phyloP scores from a whole-genome alignment of 2,888 invertebrate species.

The Lithophane leautieri region DNA sequence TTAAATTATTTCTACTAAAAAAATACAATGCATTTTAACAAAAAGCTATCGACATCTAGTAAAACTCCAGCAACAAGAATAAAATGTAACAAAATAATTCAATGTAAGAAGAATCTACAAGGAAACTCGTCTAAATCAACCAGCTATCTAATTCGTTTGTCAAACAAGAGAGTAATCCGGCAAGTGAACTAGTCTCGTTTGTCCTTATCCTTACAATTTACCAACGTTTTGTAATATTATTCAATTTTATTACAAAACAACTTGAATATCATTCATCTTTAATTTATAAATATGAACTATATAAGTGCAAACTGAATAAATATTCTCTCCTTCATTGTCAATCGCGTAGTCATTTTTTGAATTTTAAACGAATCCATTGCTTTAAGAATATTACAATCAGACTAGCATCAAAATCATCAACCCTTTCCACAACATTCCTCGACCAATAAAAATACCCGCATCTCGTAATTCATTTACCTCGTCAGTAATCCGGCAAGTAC shows the following conservation, averaged over 20 bases:
- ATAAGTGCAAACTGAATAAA: neutral
- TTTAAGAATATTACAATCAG: neutral
- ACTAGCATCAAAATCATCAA: neutral
- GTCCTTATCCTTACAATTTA: neutral
- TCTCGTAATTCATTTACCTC: constrained; percentile 36
- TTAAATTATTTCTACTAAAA: neutral
- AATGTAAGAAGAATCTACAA: neutral
- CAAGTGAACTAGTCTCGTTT: constrained; percentile 18
- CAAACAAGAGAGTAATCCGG: constrained; percentile 27
- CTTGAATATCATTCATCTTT: too few relatives aligned
- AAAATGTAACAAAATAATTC: constrained; percentile 6
- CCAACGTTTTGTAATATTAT: neutral
- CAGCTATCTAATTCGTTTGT: constrained; percentile 7
- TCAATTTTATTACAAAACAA: neutral
- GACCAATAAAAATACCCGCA: constrained; percentile 11
- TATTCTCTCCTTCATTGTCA: neutral
- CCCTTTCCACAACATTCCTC: neutral
- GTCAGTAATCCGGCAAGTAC: constrained; percentile 50
- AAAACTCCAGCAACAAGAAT: neutral
- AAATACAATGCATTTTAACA: neutral
- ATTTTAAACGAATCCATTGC: neutral
- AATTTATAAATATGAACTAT: neutral
- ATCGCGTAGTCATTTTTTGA: neutral
- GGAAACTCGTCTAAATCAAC: constrained; percentile 11
- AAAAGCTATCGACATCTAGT: neutral